These are phyloP conservation scores for Nannoperca obscura DNA, from an alignment of 2,797 vertebrate species.

Conservation along the genomic window DNA sequence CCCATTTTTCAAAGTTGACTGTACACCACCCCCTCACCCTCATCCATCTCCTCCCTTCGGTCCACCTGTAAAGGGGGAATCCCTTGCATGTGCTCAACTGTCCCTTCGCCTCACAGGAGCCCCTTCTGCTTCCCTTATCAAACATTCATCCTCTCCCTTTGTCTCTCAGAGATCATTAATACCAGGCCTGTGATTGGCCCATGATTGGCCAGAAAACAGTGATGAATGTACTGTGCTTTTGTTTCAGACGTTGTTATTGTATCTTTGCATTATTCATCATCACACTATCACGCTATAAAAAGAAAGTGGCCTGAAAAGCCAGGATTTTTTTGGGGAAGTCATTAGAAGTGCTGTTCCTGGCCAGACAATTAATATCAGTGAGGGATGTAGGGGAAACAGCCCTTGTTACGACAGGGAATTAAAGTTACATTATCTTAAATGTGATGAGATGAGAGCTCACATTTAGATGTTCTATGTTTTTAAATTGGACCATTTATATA, in stretches of 20 bases:
- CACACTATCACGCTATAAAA: conserved; percentile 28
- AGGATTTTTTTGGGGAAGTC: not conserved
- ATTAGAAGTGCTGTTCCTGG: conserved; percentile 15
- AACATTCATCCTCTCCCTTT: conserved; percentile 74
- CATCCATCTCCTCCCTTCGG: conserved; percentile 30
- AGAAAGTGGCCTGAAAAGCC: conserved; percentile 31
- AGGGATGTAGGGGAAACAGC: not conserved
- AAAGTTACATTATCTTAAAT: conserved; percentile 13
- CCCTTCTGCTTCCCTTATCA: conserved; percentile 69
- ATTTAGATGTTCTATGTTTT: not conserved
- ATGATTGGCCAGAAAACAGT: conserved; percentile 12
- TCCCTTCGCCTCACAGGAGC: conserved; percentile 57
- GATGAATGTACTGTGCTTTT: conserved; percentile 61
- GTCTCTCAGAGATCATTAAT: conserved; percentile 71
- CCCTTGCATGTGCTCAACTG: conserved; percentile 47
- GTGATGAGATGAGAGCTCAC: conserved; percentile 2
- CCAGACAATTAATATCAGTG: conserved; percentile 8
- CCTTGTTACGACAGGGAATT: not conserved
- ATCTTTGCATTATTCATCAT: conserved; percentile 74
- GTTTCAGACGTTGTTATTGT: conserved; percentile 64
- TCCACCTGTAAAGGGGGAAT: conserved; percentile 60
- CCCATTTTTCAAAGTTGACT: conserved; percentile 27
- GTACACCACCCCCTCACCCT: not conserved
- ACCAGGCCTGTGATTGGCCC: conserved; percentile 46
- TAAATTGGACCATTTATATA: conserved; percentile 7